These are phyloP conservation scores for Magallana gigas DNA, from an alignment of 1,140 invertebrate species.

Conservation along the genomic window DNA sequence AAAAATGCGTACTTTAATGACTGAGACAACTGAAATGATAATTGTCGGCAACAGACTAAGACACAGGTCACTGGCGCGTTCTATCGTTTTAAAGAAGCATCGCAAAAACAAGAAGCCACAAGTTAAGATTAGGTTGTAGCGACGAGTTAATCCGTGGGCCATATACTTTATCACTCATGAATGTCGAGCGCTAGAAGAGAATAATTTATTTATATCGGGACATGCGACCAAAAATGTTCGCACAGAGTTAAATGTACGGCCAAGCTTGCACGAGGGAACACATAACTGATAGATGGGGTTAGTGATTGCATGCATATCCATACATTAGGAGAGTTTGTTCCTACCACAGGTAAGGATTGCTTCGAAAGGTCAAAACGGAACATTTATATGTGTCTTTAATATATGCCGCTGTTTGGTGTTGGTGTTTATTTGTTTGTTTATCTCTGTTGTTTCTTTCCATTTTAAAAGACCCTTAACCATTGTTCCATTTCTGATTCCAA, in stretches of 20 bases:
- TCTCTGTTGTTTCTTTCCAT: not conserved
- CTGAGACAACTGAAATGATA: too few species aligned
- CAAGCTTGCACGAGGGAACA: constrained; percentile 18
- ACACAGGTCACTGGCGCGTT: too few species aligned
- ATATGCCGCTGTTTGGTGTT: not conserved
- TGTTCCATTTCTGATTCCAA: constrained; percentile 25
- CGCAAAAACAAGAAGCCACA: constrained; percentile 28
- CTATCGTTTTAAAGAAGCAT: not conserved
- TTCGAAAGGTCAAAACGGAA: not conserved
- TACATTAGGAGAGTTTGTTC: constrained; percentile 1
- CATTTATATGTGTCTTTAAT: not conserved
- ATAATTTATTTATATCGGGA: constrained; percentile 33
- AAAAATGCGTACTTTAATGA: too few species aligned
- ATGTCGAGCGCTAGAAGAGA: constrained; percentile 11
- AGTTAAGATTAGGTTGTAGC: constrained; percentile 9
- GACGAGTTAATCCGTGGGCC: not conserved
- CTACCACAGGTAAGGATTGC: constrained; percentile 6
- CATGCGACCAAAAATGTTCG: constrained; percentile 32
- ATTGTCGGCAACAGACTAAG: too few species aligned
- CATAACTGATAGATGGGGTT: constrained; percentile 26
- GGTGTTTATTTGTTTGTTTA: not conserved
- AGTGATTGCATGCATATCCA: constrained; percentile 32
- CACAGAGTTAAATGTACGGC: constrained; percentile 33
- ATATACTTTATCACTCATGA: constrained; percentile 25
- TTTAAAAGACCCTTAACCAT: not conserved